Evolutionary conservation across 2,113 vertebrate genomes (phyloP).

Genomic region (Jaculus jaculus): DNA sequence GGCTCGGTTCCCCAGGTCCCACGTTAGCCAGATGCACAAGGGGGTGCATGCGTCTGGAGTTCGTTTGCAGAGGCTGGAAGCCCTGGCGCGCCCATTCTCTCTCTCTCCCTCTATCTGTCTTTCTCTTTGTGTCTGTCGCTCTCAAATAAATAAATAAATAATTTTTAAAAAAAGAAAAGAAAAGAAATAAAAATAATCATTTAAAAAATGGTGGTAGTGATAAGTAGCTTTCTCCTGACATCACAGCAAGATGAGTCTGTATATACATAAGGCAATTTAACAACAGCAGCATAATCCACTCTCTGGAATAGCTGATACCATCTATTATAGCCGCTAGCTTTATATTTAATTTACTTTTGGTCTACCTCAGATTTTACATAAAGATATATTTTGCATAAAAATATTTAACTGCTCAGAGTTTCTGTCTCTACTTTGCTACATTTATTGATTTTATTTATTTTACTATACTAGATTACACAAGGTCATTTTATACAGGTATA

Average conservation of each 20-base stretch:
- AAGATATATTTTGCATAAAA: not conserved
- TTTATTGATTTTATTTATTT: not conserved
- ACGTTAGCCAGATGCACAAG: no score
- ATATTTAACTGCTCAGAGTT: not conserved
- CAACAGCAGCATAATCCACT: not conserved
- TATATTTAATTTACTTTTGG: not conserved
- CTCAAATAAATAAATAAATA: no score
- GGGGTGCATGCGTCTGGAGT: no score
- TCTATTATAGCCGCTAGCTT: not conserved
- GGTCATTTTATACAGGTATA: not conserved
- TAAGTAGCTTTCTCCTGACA: not conserved
- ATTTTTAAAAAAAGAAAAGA: not conserved
- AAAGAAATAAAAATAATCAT: not conserved
- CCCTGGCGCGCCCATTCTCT: no score
- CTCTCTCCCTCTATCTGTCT: no score
- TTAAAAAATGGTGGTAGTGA: not conserved
- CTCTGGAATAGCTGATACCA: not conserved
- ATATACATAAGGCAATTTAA: not conserved
- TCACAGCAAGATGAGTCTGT: not conserved
- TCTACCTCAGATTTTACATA: not conserved
- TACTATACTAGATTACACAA: not conserved
- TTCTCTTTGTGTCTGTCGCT: no score
- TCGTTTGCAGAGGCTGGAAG: no score
- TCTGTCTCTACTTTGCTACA: not conserved
- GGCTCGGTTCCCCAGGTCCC: no score